Base-by-base conservation (phyloP, 2,888 invertebrate genomes). In the Pseudococcus viburni region DNA sequence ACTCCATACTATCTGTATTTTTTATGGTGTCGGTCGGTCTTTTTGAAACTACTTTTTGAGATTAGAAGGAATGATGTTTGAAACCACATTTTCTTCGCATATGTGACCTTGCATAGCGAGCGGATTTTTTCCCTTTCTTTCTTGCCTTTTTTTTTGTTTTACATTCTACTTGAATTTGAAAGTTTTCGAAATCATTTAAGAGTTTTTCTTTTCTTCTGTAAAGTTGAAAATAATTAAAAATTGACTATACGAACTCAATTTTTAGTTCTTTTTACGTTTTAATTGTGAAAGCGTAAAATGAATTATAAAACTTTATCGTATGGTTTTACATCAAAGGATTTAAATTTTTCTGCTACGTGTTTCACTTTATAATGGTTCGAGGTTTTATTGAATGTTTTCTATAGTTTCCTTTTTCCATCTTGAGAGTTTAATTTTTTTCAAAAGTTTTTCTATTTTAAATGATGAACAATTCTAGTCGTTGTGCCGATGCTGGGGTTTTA, bases 41-140 rank as follows among this genome's bases (percentile, higher is more conserved):
- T 83, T 83, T 83, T 46, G 46, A 83, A 83, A 83, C 80, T 83
- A 83, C 80, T 83, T 83, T 83, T 83, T 83, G 80, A 83, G 46
- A 83, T 83, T 46, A 73, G 80, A 46, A 46, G 80, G 80, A 83
- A 83, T 83, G 46, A 83, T 73, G 80, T 46, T 83, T 26, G 80
- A 83, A 83, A 83, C 80, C 80, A 17, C 80, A 83, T 83, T 83
- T 83, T 83, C 80, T 83, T 83, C 46, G 42, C 19, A 9, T 83
- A 46, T 83, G 80, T 46, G 80, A 83, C 80, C 80, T 83, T 83
- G 80, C 73, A 33, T 83, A 15, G 19, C 77, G 7, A n/a, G n/a
- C 17, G 80, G 26, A 19, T 83, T 73, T 73, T 73, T 73, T 73
- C 73, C 17, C 73, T 33, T 64, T 64, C 22, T 64, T 64, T 22